Evolutionary conservation across 2,797 vertebrate genomes (phyloP).

Genomic region (Tokudaia tokunoshimensis): DNA sequence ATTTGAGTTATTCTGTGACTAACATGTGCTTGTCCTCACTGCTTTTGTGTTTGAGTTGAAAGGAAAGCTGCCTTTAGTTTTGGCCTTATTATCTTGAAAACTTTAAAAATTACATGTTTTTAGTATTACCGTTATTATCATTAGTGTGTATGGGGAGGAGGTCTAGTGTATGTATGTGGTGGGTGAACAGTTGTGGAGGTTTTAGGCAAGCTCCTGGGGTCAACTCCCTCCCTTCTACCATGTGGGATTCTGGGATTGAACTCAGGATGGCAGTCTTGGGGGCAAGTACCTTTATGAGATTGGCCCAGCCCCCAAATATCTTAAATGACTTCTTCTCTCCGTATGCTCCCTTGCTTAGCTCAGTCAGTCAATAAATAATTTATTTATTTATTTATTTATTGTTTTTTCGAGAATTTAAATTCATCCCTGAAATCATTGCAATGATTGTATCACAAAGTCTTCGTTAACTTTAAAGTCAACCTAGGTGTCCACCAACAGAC

Average conservation of each 20-base stretch:
- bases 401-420: not conserved
- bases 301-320: not conserved
- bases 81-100: not conserved
- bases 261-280: not conserved
- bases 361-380: not conserved
- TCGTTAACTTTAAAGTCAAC: not conserved
- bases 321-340: not conserved
- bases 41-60: conserved; percentile 33
- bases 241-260: not conserved
- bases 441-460: not conserved
- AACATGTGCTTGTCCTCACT: not conserved
- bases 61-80: not conserved
- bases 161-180: not conserved
- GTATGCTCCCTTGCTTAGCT: not conserved
- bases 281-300: not conserved
- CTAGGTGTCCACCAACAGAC: not conserved
- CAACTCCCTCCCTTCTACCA: not conserved
- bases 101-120: not conserved
- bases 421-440: not conserved
- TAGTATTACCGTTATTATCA: not conserved
- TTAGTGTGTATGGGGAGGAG: not conserved
- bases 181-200: too few species aligned
- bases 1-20: not conserved
- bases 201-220: not conserved
- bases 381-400: not conserved